A percentile compares a stretch with the other conserved stretches of the same genome.
These are phyloP conservation scores for Rhinoraja longicauda DNA, from an alignment of 2,797 vertebrate species.

Conservation along the genomic window DNA sequence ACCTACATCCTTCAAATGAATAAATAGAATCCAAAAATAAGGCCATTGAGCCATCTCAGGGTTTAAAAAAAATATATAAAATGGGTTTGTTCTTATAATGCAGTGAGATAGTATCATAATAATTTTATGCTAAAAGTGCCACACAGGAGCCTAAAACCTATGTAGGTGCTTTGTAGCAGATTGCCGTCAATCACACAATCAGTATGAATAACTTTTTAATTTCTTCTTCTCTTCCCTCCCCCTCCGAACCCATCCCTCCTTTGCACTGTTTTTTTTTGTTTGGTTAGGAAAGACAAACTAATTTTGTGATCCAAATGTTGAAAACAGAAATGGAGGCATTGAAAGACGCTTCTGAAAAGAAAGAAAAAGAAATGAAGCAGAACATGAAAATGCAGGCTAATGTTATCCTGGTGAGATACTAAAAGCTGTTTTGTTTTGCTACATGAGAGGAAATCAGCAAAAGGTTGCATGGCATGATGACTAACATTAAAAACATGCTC, in stretches of 20 bases:
- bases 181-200: not conserved
- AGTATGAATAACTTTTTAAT: not conserved
- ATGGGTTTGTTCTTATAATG: not conserved
- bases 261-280: not conserved
- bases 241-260: too few species aligned
- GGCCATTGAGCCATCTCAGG: too few species aligned
- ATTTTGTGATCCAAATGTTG: constrained; percentile 5
- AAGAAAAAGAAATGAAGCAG: constrained; percentile 30
- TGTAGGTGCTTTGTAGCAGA: too few species aligned
- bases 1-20: too few species aligned
- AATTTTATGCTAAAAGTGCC: not conserved
- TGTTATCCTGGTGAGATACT: constrained; percentile 13
- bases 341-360: constrained; percentile 29
- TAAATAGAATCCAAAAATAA: too few species aligned
- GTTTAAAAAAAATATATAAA: not conserved
- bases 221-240: not conserved
- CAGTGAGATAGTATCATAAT: not conserved
- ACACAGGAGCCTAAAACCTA: too few species aligned
- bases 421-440: not conserved
- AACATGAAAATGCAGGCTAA: constrained; percentile 32
- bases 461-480: not conserved
- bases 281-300: constrained; percentile 34
- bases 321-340: constrained; percentile 23
- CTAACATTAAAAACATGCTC: not conserved
- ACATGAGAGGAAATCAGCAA: not conserved